Evolutionary conservation across 1,140 invertebrate genomes (phyloP).

Genomic region (Rhysida immarginata): DNA sequence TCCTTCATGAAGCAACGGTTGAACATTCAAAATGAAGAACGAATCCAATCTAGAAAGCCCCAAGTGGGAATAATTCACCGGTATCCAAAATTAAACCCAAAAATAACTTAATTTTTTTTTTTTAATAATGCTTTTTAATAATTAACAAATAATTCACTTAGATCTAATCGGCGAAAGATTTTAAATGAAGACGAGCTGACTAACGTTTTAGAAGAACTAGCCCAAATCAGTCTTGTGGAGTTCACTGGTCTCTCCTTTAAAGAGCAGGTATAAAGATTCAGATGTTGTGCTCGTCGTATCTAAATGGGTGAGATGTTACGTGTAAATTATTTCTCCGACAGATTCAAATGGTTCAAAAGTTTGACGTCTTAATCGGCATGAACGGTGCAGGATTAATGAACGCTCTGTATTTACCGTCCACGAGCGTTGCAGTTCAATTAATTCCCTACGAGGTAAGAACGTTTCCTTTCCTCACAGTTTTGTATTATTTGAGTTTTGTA

Average conservation of each 20-base stretch:
- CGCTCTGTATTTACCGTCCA: slow-evolving; percentile 16
- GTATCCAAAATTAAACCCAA: not conserved
- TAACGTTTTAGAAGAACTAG: slow-evolving; percentile 11
- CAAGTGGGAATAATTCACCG: slow-evolving; percentile 6
- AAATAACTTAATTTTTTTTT: not conserved
- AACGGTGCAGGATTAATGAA: slow-evolving; percentile 21
- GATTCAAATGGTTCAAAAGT: too few relatives aligned
- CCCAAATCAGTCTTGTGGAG: slow-evolving; percentile 15
- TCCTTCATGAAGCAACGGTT: slow-evolving; percentile 11
- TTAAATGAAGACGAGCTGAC: slow-evolving; percentile 18
- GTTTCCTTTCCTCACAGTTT: too few relatives aligned
- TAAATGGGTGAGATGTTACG: too few relatives aligned
- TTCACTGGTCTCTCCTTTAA: slow-evolving; percentile 15
- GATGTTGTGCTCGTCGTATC: too few relatives aligned
- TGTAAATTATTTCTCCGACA: too few relatives aligned
- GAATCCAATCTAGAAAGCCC: not conserved
- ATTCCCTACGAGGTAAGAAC: slow-evolving; percentile 16
- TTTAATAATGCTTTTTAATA: not conserved
- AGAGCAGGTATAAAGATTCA: slow-evolving; percentile 17
- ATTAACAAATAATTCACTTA: slow-evolving; percentile 2
- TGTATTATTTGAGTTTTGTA: too few relatives aligned
- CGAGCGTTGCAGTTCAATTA: slow-evolving; percentile 17
- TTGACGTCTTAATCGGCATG: slow-evolving; percentile 18
- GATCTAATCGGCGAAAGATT: slow-evolving; percentile 16
- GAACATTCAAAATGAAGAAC: slow-evolving; percentile 3